A percentile compares a stretch with the other conserved stretches of the same genome.
phyloP scores from a whole-genome alignment of 2,797 vertebrate genomes.

The Capromys pilorides region DNA sequence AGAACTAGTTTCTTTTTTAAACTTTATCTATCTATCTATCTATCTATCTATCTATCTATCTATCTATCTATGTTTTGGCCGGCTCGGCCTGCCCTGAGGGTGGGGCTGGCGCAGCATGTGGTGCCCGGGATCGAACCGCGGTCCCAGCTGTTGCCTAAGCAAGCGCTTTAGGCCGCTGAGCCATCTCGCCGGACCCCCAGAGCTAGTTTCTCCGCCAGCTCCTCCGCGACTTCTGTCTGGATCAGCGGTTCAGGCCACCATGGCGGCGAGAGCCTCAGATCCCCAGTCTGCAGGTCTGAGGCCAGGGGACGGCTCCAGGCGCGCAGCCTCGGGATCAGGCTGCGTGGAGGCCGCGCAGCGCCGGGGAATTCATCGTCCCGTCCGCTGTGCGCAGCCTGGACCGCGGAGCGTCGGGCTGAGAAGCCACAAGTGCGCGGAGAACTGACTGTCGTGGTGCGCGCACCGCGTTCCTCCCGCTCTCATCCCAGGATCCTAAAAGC shows the following conservation, averaged over 20 bases:
- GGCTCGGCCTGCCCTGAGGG: no score
- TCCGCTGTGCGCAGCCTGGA: accelerated
- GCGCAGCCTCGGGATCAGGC: neutral
- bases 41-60: no score
- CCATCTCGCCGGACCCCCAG: no score
- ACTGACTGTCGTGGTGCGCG: no score
- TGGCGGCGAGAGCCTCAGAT: accelerated
- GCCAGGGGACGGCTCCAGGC: neutral
- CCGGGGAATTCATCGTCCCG: neutral
- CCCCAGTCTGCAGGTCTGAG: neutral
- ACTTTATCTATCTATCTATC: no score
- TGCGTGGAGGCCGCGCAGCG: accelerated
- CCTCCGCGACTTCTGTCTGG: accelerated
- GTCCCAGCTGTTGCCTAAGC: no score
- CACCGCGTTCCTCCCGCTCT: no score
- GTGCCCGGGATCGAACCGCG: no score
- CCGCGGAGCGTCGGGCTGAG: neutral
- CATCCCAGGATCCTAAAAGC: neutral
- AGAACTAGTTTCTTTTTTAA: no score
- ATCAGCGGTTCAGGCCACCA: neutral
- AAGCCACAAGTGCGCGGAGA: neutral
- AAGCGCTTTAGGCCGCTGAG: no score
- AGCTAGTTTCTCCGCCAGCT: neutral
- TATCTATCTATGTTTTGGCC: no score
- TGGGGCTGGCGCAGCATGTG: no score